These are phyloP conservation scores for Eristalis pertinax DNA, from an alignment of 2,888 invertebrate species.

Conservation along the genomic window DNA sequence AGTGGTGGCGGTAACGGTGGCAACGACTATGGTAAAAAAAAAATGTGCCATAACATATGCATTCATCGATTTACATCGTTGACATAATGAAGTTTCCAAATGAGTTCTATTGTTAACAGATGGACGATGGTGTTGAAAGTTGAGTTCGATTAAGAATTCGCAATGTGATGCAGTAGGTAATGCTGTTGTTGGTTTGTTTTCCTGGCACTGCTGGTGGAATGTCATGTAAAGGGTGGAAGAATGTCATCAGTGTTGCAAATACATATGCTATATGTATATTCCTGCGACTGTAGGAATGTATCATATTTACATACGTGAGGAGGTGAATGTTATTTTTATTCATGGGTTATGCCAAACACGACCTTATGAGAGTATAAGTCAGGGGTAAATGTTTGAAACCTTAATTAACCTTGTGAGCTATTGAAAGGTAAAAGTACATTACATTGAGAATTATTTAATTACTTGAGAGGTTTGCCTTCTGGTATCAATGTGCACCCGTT, in stretches of 20 bases:
- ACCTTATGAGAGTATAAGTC: neutral
- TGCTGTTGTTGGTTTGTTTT: slow-evolving; percentile 61
- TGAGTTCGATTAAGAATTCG: slow-evolving; percentile 66
- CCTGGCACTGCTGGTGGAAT: slow-evolving; percentile 30
- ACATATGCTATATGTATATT: neutral
- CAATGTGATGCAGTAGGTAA: slow-evolving; percentile 38
- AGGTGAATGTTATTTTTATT: slow-evolving; percentile 1
- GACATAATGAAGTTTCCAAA: slow-evolving; percentile 73
- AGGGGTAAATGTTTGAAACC: neutral
- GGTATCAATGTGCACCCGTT: no score
- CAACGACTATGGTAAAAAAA: slow-evolving; percentile 17
- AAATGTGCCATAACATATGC: slow-evolving; percentile 66
- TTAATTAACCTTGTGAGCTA: slow-evolving; percentile 27
- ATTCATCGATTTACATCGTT: slow-evolving; percentile 70
- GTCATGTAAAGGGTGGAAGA: neutral
- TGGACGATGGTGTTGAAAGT: slow-evolving; percentile 65
- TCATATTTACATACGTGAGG: neutral
- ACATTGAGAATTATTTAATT: neutral
- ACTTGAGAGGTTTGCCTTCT: neutral
- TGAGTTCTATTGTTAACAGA: slow-evolving; percentile 71
- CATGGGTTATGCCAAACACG: neutral
- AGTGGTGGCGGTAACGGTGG: neutral
- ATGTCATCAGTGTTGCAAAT: neutral
- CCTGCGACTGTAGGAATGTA: neutral
- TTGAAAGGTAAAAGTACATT: neutral